Conservation (phyloP, 2,888 invertebrate species). For the Aelia acuminata region DNA sequence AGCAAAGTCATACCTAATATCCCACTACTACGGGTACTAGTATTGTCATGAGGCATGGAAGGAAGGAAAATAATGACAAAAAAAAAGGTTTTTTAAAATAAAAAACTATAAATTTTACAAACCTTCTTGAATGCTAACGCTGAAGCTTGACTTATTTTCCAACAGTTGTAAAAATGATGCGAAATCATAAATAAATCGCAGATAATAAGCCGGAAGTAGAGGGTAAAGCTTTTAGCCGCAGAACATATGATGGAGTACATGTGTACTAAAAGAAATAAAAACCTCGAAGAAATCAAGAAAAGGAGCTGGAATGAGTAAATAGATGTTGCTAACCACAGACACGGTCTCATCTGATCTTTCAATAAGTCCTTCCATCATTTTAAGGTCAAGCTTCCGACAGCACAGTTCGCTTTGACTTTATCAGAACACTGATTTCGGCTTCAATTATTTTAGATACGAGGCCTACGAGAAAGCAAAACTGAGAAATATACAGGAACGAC, state of each 20-base stretch:
- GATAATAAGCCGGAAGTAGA: background rate
- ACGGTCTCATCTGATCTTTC: background rate
- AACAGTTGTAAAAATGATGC: background rate
- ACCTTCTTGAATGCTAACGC: background rate
- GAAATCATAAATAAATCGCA: background rate
- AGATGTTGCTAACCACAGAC: background rate
- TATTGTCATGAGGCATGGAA: too few relatives aligned
- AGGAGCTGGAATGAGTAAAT: background rate
- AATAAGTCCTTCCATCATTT: background rate
- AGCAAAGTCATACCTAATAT: too few relatives aligned
- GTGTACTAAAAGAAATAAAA: background rate
- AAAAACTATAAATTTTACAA: too few relatives aligned
- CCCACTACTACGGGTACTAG: too few relatives aligned
- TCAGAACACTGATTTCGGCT: background rate
- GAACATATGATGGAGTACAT: background rate
- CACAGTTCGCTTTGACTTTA: background rate
- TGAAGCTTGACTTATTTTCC: background rate
- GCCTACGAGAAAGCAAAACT: background rate
- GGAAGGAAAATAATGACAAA: too few relatives aligned
- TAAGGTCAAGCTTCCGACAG: background rate
- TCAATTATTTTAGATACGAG: background rate
- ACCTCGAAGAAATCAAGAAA: background rate
- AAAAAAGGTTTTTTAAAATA: too few relatives aligned
- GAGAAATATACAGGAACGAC: background rate
- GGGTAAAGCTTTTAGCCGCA: background rate